Evolutionary conservation across 2,888 invertebrate genomes (phyloP), one percentile per base, ranked within the genome.

Genomic region (Drosophila mulleri): DNA sequence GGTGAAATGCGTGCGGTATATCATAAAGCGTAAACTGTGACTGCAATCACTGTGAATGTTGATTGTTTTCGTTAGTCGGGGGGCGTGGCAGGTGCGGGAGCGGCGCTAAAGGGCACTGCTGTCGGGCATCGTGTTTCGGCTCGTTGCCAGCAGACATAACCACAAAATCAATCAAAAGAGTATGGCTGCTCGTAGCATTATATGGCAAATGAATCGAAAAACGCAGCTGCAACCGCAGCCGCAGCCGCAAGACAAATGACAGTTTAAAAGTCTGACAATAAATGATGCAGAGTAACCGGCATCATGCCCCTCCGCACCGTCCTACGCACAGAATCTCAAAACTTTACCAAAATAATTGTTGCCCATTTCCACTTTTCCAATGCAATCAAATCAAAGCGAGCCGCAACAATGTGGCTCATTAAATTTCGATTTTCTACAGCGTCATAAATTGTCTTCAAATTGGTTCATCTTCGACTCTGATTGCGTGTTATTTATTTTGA

Each of bases 151-250:
- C 80, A 69, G 77, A 64, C 65, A 58, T 50, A 63, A 82, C 83
- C 83, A 78, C 84, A 87, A 80, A 84, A 83, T 82, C 87, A 87
- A 84, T 84, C 87, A 87, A 72, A 50, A 70, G 68, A 64, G 73
- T 62, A 42, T 48, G 32, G 16, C 32, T 41, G 47, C 5, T 32
- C 47, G 47, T 16, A 26, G 39, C 81, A 81, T 83, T 83, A 54
- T 54, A 81, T 79, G 72, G 50, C 52, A 78, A 65, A 37, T 65
- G 65, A 58, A 61, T 42, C 42, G 32, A 42, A 57, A 47, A 47
- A 47, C 67, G 50, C 78, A 78, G 77, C 77, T 77, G 77, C 67
- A 69, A 39, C 73, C 62, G 18, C 70, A 71, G 53, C 73, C 62
- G 18, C 70, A 71, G 53, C 67, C 78, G 45, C 73, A 82, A 86